phyloP scores from a whole-genome alignment of 2,888 invertebrate species.

The Phyllotreta cruciferae region DNA sequence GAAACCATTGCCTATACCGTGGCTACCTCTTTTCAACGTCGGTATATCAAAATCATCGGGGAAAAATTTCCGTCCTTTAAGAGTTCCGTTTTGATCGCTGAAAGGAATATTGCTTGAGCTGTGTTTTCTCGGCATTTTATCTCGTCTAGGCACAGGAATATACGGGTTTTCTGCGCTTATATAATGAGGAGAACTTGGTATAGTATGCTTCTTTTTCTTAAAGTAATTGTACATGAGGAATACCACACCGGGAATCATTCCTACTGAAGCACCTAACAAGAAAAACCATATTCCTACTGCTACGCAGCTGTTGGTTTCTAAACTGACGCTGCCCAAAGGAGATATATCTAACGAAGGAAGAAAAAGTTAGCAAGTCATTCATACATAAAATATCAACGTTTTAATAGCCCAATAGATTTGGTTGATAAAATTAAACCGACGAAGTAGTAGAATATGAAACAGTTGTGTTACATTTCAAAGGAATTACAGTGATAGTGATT shows the following conservation, averaged over 20 bases:
- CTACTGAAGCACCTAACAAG: conserved; percentile 50
- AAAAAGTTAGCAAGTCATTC: neutral
- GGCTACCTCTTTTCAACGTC: conserved; percentile 68
- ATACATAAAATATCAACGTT: too few relatives aligned
- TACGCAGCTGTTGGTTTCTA: conserved; percentile 40
- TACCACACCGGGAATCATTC: conserved; percentile 49
- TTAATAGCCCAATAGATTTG: too few relatives aligned
- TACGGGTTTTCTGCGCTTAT: conserved; percentile 84
- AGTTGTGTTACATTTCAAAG: too few relatives aligned
- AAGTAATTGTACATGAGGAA: conserved; percentile 46
- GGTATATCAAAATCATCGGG: conserved; percentile 74
- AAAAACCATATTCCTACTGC: conserved; percentile 43
- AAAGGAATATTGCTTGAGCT: conserved; percentile 57
- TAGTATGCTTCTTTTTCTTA: conserved; percentile 63
- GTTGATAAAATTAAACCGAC: too few relatives aligned
- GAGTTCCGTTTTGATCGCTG: conserved; percentile 47
- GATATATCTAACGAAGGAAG: conserved; percentile 39
- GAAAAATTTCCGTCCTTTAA: conserved; percentile 62
- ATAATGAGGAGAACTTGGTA: conserved; percentile 82
- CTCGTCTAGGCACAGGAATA: conserved; percentile 81
- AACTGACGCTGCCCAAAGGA: conserved; percentile 33
- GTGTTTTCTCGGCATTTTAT: conserved; percentile 65
- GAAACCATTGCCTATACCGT: conserved; percentile 68
- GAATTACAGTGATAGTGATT: too few relatives aligned
- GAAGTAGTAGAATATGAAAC: too few relatives aligned